These are phyloP conservation scores for Villa cingulata DNA, from an alignment of 2,888 invertebrate genomes.

Conservation along the genomic window DNA sequence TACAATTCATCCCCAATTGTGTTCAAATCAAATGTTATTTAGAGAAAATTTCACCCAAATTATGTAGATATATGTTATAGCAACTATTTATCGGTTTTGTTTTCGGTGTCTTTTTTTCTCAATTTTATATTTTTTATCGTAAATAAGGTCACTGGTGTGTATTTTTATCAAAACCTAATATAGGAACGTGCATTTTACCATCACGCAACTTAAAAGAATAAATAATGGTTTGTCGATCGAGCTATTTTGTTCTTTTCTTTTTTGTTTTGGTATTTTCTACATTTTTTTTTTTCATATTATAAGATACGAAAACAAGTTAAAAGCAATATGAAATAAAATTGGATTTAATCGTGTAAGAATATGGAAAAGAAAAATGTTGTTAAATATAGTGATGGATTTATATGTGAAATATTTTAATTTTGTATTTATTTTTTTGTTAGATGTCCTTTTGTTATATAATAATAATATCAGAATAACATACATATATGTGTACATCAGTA, in stretches of 20 bases:
- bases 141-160: constrained; percentile 7
- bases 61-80: not conserved
- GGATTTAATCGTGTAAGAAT: not conserved
- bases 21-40: not conserved
- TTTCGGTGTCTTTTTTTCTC: too few relatives aligned
- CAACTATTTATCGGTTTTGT: too few relatives aligned
- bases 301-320: not conserved
- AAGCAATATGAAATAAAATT: not conserved
- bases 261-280: too few relatives aligned
- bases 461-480: too few relatives aligned
- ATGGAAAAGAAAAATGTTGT: too few relatives aligned
- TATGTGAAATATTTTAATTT: not conserved
- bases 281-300: not conserved
- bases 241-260: not conserved
- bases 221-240: not conserved
- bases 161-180: constrained; percentile 5
- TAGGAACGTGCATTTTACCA: not conserved
- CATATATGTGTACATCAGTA: too few relatives aligned
- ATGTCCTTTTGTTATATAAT: too few relatives aligned
- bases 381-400: not conserved
- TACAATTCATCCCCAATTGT: not conserved
- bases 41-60: constrained; percentile 1
- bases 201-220: not conserved
- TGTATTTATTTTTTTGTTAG: too few relatives aligned
- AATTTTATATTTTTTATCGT: not conserved